These are phyloP conservation scores for Drosophila sucinea DNA, from an alignment of 1,140 invertebrate genomes.

Conservation along the genomic window DNA sequence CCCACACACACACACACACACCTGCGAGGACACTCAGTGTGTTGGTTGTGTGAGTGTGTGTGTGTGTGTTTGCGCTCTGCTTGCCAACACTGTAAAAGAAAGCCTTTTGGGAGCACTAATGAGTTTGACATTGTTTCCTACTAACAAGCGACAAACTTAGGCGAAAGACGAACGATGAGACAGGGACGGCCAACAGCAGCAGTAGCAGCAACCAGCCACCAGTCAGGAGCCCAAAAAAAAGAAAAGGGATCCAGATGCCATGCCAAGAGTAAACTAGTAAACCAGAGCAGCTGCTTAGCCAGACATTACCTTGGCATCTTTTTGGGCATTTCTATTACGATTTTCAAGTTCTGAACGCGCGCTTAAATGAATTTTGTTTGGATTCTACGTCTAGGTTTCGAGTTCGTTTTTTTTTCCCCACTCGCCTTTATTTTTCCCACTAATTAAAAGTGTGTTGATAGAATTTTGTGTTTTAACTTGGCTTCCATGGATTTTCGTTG, in stretches of 20 bases:
- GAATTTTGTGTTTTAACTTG: conserved; percentile 55
- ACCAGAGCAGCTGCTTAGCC: conserved; percentile 49
- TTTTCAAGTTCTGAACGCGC: conserved; percentile 38
- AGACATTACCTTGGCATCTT: conserved; percentile 74
- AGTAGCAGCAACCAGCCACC: not conserved
- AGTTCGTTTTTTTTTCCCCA: conserved; percentile 13
- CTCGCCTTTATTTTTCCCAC: conserved; percentile 41
- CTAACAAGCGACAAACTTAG: conserved; percentile 77
- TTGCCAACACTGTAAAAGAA: conserved; percentile 73
- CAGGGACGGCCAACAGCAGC: not conserved
- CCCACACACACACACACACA: conserved; percentile 34
- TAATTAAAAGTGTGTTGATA: conserved; percentile 75
- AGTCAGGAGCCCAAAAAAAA: not conserved
- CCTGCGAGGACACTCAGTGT: conserved; percentile 49
- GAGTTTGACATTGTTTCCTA: conserved; percentile 81
- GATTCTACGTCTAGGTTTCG: conserved; percentile 29
- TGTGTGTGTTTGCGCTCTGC: conserved; percentile 51
- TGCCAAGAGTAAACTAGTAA: conserved; percentile 31
- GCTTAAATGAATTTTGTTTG: conserved; percentile 70
- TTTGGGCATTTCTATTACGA: conserved; percentile 74
- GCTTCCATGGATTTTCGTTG: conserved; percentile 5
- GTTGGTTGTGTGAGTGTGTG: conserved; percentile 29
- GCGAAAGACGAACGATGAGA: conserved; percentile 18
- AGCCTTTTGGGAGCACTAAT: conserved; percentile 82
- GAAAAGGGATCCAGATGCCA: conserved; percentile 23